phyloP scores from a whole-genome alignment of 2,888 invertebrate genomes.

The Tromatobia lineatoria region DNA sequence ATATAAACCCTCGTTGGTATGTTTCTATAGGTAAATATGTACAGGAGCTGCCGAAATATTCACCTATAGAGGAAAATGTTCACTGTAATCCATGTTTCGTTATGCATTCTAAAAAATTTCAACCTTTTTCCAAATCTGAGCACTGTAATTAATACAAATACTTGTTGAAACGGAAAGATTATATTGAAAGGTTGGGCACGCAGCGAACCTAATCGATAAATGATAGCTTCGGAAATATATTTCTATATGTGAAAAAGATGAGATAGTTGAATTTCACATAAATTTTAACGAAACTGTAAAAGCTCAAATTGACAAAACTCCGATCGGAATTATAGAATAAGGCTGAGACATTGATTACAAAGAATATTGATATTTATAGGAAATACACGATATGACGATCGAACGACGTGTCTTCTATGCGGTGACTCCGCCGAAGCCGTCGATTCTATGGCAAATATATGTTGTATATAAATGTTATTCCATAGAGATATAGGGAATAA shows the following conservation, averaged over 20 bases:
- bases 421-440: constrained; percentile 69
- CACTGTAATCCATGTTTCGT: neutral
- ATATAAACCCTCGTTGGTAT: neutral
- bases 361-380: too few species aligned
- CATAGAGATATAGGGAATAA: constrained; percentile 43
- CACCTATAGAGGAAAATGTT: neutral
- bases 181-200: neutral
- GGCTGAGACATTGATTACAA: too few species aligned
- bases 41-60: constrained; percentile 3
- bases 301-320: neutral
- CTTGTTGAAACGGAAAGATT: constrained; percentile 16
- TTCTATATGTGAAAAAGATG: neutral
- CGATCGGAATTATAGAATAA: neutral
- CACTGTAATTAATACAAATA: constrained; percentile 25
- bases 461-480: constrained; percentile 83
- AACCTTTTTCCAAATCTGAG: neutral
- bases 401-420: constrained; percentile 61
- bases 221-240: neutral
- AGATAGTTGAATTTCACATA: neutral
- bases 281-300: neutral
- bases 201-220: neutral
- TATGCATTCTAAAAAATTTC: constrained; percentile 12
- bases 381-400: too few species aligned
- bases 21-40: constrained; percentile 8
- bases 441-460: constrained; percentile 77